Percentiles rank a stretch among this genome's conserved stretches.
These are phyloP conservation scores for Dendronephthya gigantea DNA, from an alignment of 64 coral and sea anemone genomes.

Conservation along the genomic window DNA sequence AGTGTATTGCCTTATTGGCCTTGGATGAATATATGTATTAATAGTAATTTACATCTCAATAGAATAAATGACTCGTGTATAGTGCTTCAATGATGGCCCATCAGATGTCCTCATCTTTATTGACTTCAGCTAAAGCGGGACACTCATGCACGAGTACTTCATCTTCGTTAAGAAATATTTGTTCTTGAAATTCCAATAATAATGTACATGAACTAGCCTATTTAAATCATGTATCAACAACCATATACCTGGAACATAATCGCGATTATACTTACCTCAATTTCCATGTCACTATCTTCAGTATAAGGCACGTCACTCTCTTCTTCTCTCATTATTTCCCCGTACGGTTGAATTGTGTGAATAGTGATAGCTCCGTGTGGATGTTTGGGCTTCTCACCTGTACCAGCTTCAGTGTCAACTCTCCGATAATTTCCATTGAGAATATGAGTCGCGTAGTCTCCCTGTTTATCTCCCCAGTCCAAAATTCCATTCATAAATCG, in stretches of 20 bases:
- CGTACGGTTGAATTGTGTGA: neutral
- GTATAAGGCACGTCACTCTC: neutral
- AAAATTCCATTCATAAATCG: constrained; percentile 6
- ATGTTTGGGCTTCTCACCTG: neutral
- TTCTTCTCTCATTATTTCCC: neutral
- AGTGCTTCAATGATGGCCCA: too few relatives aligned
- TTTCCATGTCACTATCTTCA: constrained; percentile 8
- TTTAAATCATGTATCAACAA: too few relatives aligned
- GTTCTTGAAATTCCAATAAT: too few relatives aligned
- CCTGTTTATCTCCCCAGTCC: constrained; percentile 9
- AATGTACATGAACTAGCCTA: too few relatives aligned
- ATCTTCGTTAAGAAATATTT: too few relatives aligned
- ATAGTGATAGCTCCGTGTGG: neutral
- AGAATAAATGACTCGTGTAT: too few relatives aligned
- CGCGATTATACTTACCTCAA: neutral
- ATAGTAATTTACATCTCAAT: too few relatives aligned
- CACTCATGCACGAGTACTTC: too few relatives aligned
- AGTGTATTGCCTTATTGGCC: too few relatives aligned
- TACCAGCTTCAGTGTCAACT: neutral
- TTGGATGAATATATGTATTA: too few relatives aligned
- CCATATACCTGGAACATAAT: neutral
- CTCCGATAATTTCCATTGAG: neutral
- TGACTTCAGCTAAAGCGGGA: too few relatives aligned
- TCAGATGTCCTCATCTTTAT: too few relatives aligned
- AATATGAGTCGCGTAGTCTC: neutral